phyloP scores from a whole-genome alignment of 2,797 vertebrate genomes.

The Trichosurus vulpecula region DNA sequence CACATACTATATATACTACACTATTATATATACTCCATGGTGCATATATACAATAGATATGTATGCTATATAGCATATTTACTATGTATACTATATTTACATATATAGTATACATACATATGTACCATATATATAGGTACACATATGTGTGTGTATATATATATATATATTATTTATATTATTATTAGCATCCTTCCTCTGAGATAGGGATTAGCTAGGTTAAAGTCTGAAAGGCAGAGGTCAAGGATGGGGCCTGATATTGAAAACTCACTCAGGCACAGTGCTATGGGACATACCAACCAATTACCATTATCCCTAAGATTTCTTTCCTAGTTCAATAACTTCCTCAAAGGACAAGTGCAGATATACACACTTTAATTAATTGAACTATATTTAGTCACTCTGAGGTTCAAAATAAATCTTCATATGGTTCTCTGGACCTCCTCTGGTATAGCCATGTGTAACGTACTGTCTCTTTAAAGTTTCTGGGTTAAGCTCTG shows the following conservation, averaged over 20 bases:
- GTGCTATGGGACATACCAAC: background rate
- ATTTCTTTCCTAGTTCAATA: background rate
- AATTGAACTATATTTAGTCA: background rate
- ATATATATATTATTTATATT: background rate
- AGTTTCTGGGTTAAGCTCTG: background rate
- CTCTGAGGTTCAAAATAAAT: background rate
- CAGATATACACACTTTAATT: background rate
- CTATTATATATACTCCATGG: too few relatives aligned
- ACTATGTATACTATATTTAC: too few relatives aligned
- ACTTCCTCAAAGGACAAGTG: background rate
- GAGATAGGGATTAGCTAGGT: background rate
- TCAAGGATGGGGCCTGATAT: background rate
- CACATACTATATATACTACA: too few relatives aligned
- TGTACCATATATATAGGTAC: background rate
- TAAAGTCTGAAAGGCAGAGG: background rate
- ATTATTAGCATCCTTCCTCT: background rate
- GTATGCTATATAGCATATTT: background rate
- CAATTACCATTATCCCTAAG: background rate
- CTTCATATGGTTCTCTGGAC: background rate
- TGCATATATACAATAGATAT: too few relatives aligned
- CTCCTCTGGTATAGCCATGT: background rate
- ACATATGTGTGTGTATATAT: background rate
- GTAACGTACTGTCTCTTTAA: background rate
- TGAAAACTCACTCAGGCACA: background rate
- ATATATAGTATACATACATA: background rate